These are phyloP conservation scores for Sebastes kiyomatsui DNA, from an alignment of 2,797 vertebrate species.

Conservation along the genomic window DNA sequence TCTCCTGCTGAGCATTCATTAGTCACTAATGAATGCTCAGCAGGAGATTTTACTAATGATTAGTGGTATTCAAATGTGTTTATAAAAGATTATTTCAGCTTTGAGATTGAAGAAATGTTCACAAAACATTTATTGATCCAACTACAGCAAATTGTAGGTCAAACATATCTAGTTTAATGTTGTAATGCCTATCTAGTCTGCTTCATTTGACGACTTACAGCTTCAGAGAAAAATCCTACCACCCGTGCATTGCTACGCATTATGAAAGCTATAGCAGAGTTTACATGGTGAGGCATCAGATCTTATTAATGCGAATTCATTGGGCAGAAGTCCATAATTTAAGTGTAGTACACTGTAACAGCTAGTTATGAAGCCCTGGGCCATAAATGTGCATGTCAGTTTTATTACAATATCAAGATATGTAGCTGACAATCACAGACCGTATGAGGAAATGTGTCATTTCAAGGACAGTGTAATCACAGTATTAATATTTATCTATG, in stretches of 20 bases:
- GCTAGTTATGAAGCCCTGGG: not conserved
- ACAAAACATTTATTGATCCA: not conserved
- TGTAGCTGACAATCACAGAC: not conserved
- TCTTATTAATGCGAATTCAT: not conserved
- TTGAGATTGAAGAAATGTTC: not conserved
- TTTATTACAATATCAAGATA: not conserved
- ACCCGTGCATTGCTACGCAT: not conserved
- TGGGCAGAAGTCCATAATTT: not conserved
- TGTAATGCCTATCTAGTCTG: not conserved
- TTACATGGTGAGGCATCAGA: not conserved
- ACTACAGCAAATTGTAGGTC: not conserved
- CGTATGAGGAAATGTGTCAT: not conserved
- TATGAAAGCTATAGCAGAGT: not conserved
- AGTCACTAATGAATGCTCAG: too few species aligned
- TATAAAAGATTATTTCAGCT: not conserved
- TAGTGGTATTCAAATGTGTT: not conserved
- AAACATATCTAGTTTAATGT: not conserved
- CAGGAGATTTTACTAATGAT: too few species aligned
- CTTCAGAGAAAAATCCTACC: not conserved
- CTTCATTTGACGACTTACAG: not conserved
- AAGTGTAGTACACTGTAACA: not conserved
- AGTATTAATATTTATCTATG: not conserved
- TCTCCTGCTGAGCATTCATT: not conserved
- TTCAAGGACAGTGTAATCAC: not conserved
- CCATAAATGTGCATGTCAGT: not conserved